Percentiles rank a stretch among this genome's conserved stretches.
Conservation (phyloP, 2,113 vertebrate genomes). For the Perognathus longimembris region DNA sequence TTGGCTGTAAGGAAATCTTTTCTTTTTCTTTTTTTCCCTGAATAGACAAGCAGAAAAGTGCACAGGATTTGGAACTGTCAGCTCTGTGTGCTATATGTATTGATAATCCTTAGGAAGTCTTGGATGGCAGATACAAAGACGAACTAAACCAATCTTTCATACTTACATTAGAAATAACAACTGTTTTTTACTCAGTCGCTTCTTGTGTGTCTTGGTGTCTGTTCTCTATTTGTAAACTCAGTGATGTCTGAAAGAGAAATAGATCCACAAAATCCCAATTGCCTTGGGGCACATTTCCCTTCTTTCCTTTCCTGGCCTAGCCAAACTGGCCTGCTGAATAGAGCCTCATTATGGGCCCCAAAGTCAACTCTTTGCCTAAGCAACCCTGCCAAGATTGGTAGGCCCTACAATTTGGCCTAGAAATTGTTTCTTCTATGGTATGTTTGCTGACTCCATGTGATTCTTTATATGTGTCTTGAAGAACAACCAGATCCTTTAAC, state of each 20-base stretch:
- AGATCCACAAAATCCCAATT: background rate
- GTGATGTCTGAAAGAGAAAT: background rate
- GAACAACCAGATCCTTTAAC: conserved; percentile 80
- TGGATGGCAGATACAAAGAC: background rate
- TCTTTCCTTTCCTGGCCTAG: conserved; percentile 4
- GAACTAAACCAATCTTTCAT: background rate
- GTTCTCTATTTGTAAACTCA: conserved; percentile 50
- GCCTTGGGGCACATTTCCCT: background rate
- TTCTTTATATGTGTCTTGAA: conserved; percentile 77
- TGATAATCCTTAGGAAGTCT: background rate
- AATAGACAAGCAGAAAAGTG: background rate
- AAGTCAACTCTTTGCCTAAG: background rate
- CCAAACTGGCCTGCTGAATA: conserved; percentile 82
- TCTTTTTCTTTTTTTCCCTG: background rate
- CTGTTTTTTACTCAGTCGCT: background rate
- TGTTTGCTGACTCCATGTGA: conserved; percentile 74
- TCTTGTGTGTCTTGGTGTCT: conserved; percentile 46
- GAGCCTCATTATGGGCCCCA: conserved; percentile 74
- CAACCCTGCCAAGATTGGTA: conserved; percentile 74
- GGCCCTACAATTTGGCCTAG: conserved; percentile 67
- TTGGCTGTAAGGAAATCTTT: background rate
- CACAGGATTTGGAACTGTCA: background rate
- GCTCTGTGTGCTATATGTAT: background rate
- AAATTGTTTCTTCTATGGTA: conserved; percentile 44
- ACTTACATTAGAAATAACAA: background rate